Base-by-base conservation (phyloP, 2,888 invertebrate species). In the Branchipolynoe longqiensis region DNA sequence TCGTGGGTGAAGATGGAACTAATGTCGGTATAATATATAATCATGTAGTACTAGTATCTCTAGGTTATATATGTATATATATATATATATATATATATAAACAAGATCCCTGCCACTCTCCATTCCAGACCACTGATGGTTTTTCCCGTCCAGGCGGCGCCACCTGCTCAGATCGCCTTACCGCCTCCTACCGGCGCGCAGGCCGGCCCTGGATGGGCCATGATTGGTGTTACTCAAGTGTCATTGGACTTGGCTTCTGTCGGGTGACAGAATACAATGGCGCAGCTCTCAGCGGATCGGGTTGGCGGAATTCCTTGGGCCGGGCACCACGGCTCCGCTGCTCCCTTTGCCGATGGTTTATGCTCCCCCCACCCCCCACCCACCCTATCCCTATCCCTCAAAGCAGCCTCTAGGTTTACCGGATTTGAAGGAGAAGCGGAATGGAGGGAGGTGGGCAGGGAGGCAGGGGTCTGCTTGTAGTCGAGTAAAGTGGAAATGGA, bases 211-310 rank as follows among this genome's bases (percentile, higher is more conserved):
- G 48, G 48, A 18, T 8, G 14, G 58, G 25, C 14, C 69, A 38
- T 69, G 69, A 69, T 69, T 69, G 69, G 69, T 69, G 38, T 69
- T 69, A 33, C 69, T 69, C 69, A 69, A 69, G 69, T 69, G 69
- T 69, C 69, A 69, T 69, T 38, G 69, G 25, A 38, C 33, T 69
- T 38, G 69, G 69, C 69, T 69, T 33, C 36, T 69, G 69, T 69
- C 38, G 18, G 69, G 69, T 38, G 36, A 38, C 18, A 69, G 38
- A 69, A 25, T 38, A 69, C 69, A 69, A 69, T 69, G 69, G n/a
- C n/a, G n/a, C n/a, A 69, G 2, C 69, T 33, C 69, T 69, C 38
- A 33, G 38, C 38, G 69, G 69, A 33, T 69, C 69, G n/a, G 69
- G 36, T 33, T 36, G 36, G 38, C 33, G 69, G 25, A 25, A 69